Evolutionary conservation across 2,888 invertebrate genomes (phyloP).

Genomic region (Cepaea hortensis): DNA sequence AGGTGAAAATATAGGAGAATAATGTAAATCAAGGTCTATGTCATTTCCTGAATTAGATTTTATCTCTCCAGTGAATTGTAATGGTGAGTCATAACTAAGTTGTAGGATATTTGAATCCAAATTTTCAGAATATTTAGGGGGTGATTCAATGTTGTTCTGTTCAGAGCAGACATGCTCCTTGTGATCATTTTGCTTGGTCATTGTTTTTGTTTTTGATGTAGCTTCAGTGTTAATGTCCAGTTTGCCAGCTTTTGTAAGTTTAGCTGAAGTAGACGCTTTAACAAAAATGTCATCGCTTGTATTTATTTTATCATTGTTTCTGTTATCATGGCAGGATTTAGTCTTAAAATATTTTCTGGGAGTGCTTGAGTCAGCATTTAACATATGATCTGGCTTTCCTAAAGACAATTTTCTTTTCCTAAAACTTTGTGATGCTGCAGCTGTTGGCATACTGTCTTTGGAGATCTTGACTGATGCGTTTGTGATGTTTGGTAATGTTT

Average conservation of each 20-base stretch:
- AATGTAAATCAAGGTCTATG: not conserved
- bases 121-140: not conserved
- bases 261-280: not conserved
- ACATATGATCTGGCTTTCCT: not conserved
- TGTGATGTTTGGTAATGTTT: not conserved
- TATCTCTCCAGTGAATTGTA: not conserved
- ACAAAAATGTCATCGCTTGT: not conserved
- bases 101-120: not conserved
- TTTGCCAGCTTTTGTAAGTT: not conserved
- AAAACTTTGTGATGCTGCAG: not conserved
- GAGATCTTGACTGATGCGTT: not conserved
- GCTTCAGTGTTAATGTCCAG: not conserved
- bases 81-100: not conserved
- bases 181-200: not conserved
- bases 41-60: not conserved
- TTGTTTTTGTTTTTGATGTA: not conserved
- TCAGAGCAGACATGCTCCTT: not conserved
- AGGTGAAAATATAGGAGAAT: constrained; percentile 1
- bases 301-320: not conserved
- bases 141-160: not conserved
- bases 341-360: not conserved
- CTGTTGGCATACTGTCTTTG: not conserved
- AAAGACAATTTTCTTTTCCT: constrained; percentile 37
- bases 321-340: not conserved
- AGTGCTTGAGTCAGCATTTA: not conserved